phyloP scores from a whole-genome alignment of 2,113 vertebrate species.

The Rhinogobius similis region DNA sequence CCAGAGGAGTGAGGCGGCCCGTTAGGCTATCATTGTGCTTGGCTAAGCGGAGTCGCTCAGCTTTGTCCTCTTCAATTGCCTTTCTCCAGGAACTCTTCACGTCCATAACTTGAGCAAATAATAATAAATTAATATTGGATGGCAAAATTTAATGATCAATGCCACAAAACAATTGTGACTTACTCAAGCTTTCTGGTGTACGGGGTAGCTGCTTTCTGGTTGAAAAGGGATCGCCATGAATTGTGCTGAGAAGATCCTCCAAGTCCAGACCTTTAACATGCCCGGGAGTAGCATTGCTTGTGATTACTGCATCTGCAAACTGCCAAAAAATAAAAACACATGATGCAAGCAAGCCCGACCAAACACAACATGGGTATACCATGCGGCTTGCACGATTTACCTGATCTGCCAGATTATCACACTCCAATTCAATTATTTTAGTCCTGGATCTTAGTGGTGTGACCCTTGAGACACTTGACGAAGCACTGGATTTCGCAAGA shows the following conservation, averaged over 20 bases:
- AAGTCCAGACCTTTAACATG: conserved; percentile 65
- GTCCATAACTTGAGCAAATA: conserved; percentile 63
- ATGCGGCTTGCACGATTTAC: conserved; percentile 24
- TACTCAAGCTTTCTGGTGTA: conserved; percentile 89
- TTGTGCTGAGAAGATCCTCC: conserved; percentile 70
- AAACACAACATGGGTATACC: background rate
- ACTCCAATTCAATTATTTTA: conserved; percentile 64
- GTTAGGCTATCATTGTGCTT: conserved; percentile 5
- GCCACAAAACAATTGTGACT: conserved; percentile 45
- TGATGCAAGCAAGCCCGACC: background rate
- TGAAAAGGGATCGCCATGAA: conserved; percentile 82
- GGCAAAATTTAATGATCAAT: background rate
- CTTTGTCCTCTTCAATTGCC: conserved; percentile 67
- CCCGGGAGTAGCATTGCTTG: conserved; percentile 50
- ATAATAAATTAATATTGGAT: background rate
- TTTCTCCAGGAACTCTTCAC: conserved; percentile 77
- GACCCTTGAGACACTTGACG: background rate
- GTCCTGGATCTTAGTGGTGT: conserved; percentile 30
- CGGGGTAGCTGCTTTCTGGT: conserved; percentile 81
- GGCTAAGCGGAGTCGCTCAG: conserved; percentile 30
- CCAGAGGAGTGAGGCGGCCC: background rate
- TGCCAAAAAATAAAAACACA: conserved; percentile 42
- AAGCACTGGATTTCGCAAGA: conserved; percentile 20
- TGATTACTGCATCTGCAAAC: conserved; percentile 81
- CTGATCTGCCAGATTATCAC: conserved; percentile 72